These are phyloP conservation scores for Pangasius krempfi DNA, from an alignment of 2,797 vertebrate species.

Conservation along the genomic window DNA sequence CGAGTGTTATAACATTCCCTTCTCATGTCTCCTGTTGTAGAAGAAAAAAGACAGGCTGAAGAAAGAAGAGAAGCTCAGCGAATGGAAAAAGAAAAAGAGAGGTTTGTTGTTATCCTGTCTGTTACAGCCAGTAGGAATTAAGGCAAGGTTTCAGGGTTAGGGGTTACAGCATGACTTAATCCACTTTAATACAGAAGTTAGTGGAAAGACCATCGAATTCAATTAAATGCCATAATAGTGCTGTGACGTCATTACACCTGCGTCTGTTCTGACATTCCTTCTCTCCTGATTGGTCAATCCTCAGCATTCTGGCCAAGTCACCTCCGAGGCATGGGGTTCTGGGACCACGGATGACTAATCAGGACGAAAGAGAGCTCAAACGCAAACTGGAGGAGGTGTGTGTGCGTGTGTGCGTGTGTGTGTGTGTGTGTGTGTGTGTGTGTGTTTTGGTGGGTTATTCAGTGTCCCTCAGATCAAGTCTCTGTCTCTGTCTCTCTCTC, in stretches of 20 bases:
- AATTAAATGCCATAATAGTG: neutral
- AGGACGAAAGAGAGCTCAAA: neutral
- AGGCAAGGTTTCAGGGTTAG: neutral
- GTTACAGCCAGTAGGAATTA: neutral
- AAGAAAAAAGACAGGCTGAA: neutral
- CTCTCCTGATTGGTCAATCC: neutral
- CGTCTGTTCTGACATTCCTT: neutral
- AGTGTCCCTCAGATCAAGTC: no score
- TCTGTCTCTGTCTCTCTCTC: neutral
- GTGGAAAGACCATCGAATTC: neutral
- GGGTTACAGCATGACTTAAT: no score
- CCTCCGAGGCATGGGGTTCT: neutral
- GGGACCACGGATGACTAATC: neutral
- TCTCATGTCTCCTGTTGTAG: neutral
- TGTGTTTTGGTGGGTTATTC: no score
- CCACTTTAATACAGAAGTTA: no score
- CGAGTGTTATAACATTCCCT: neutral
- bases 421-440: neutral
- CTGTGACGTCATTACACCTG: neutral
- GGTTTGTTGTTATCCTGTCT: neutral
- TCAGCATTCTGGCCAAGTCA: neutral
- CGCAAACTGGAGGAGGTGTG: neutral
- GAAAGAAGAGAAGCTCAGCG: neutral
- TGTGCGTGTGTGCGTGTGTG: neutral
- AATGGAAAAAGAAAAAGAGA: neutral